Evolutionary conservation across 2,113 vertebrate genomes (phyloP).

Genomic region (Chrysochloris asiatica): DNA sequence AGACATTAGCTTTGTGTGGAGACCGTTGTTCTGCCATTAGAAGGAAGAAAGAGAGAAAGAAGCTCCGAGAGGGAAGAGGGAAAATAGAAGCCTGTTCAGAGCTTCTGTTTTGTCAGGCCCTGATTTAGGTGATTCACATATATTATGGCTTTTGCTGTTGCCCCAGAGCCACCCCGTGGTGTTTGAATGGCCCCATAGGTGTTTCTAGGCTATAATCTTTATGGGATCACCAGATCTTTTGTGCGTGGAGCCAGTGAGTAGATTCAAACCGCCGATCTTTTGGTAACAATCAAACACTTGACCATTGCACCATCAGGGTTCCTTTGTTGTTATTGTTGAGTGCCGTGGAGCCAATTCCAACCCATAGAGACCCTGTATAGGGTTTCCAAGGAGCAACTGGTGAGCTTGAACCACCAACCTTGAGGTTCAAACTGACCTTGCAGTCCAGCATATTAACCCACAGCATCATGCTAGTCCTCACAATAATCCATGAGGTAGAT

Average conservation of each 20-base stretch:
- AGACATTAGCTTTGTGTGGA: not conserved
- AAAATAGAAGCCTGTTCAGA: accelerated
- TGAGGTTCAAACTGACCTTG: too few species aligned
- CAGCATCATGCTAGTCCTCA: too few species aligned
- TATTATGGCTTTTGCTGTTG: not conserved
- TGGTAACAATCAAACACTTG: not conserved
- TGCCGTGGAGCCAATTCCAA: too few species aligned
- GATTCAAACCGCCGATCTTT: not conserved
- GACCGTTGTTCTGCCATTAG: accelerated
- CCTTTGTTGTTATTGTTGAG: too few species aligned
- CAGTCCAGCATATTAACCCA: too few species aligned
- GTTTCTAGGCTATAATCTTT: not conserved
- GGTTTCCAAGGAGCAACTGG: too few species aligned
- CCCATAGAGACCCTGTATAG: too few species aligned
- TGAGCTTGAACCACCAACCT: too few species aligned
- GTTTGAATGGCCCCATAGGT: not conserved
- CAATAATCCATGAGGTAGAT: not conserved
- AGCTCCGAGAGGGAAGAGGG: not conserved
- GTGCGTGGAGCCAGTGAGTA: not conserved
- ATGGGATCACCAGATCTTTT: not conserved
- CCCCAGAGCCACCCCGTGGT: not conserved
- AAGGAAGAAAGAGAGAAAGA: not conserved
- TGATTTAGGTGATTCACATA: not conserved
- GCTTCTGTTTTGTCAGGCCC: not conserved
- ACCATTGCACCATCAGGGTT: too few species aligned